These are phyloP conservation scores for Philhelius pedissequus DNA, from an alignment of 2,888 invertebrate species.

Conservation along the genomic window DNA sequence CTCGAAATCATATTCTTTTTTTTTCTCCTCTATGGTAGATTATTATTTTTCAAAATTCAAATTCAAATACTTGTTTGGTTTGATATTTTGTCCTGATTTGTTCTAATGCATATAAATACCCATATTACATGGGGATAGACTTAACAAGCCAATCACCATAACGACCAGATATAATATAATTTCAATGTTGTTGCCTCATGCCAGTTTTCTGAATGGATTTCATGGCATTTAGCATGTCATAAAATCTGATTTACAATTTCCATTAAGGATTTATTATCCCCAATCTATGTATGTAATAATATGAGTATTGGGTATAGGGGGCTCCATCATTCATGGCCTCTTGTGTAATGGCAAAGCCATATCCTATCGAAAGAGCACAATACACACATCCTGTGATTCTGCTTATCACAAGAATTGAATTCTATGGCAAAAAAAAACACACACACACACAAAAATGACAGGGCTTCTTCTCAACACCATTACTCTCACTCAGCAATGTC, in stretches of 20 bases:
- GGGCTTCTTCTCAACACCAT: conserved; percentile 22
- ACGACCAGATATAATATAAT: conserved; percentile 27
- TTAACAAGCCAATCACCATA: conserved; percentile 18
- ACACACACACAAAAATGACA: conserved; percentile 9
- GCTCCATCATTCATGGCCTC: conserved; percentile 6
- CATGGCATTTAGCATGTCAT: conserved; percentile 62
- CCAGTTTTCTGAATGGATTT: conserved; percentile 37
- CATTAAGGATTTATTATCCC: conserved; percentile 61
- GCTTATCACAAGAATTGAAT: conserved; percentile 52
- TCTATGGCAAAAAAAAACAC: conserved; percentile 12
- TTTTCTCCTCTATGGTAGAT: neutral
- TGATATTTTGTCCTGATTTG: conserved; percentile 22
- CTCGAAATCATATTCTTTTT: neutral
- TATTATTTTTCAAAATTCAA: neutral
- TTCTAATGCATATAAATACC: neutral
- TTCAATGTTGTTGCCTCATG: neutral
- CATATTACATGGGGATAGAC: neutral
- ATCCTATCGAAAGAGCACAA: conserved; percentile 2
- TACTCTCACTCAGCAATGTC: neutral
- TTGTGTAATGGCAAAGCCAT: conserved; percentile 14
- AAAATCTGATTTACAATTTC: conserved; percentile 59
- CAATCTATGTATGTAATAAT: conserved; percentile 42
- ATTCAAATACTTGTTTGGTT: neutral
- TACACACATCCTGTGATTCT: conserved; percentile 25
- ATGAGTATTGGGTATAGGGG: neutral